phyloP scores from a whole-genome alignment of 2,797 vertebrate species.

The Falco naumanni region DNA sequence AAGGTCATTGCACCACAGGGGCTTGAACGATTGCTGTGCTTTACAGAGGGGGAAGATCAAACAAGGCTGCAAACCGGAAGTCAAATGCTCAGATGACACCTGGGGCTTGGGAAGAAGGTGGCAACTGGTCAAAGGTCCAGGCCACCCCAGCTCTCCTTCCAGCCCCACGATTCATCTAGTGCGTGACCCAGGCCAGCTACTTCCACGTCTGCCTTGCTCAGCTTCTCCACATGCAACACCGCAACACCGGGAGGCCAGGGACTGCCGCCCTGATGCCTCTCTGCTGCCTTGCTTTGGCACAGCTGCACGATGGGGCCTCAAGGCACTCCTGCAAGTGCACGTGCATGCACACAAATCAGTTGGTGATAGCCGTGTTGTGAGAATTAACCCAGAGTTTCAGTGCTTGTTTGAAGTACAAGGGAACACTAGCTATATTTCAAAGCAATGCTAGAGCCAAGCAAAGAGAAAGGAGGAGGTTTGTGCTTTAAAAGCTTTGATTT shows the following conservation, averaged over 20 bases:
- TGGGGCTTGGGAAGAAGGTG: too few relatives aligned
- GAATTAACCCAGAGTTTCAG: not conserved
- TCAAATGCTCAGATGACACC: not conserved
- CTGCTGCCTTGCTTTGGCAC: not conserved
- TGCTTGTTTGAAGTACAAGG: not conserved
- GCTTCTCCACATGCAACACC: rapidly evolving
- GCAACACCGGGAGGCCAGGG: rapidly evolving
- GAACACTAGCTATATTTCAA: not conserved
- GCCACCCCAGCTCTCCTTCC: not conserved
- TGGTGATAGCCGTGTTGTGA: rapidly evolving
- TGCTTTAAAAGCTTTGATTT: not conserved
- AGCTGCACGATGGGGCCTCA: rapidly evolving
- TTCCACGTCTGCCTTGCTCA: not conserved
- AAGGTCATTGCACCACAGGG: not conserved
- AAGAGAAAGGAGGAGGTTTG: not conserved
- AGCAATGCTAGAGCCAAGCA: not conserved
- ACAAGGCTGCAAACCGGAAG: not conserved
- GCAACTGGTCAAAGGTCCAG: rapidly evolving
- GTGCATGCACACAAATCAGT: rapidly evolving
- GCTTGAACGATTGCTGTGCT: not conserved
- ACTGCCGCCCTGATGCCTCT: rapidly evolving
- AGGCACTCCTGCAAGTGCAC: rapidly evolving
- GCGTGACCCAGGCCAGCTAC: not conserved
- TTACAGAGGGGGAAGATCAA: not conserved
- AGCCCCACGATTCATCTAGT: rapidly evolving